Conservation (phyloP, 2,797 vertebrate species). For the Esox lucius region DNA sequence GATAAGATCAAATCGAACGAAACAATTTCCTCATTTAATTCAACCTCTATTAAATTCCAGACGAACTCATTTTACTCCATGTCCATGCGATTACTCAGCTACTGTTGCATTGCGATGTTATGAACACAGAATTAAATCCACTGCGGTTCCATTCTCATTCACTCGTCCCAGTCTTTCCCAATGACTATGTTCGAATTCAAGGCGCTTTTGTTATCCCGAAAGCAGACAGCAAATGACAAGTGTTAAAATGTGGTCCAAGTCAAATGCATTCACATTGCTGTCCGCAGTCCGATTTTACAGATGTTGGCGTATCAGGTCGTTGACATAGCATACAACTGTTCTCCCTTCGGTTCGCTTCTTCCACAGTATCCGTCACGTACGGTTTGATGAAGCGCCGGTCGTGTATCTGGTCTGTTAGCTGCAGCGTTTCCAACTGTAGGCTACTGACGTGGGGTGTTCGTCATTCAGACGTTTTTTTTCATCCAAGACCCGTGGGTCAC, state of each 20-base stretch:
- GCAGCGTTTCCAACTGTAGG: background rate
- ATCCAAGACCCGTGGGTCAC: background rate
- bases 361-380: background rate
- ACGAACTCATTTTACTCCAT: conserved; percentile 5
- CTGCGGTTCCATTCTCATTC: background rate
- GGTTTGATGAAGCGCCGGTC: background rate
- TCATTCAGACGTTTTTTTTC: background rate
- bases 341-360: background rate
- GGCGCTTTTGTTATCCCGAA: background rate
- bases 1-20: background rate
- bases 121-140: background rate
- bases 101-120: background rate
- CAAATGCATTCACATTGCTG: background rate
- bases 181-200: background rate
- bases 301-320: conserved; percentile 1
- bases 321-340: background rate
- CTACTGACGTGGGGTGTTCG: conserved; percentile 6
- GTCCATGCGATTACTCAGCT: background rate
- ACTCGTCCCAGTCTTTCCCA: background rate
- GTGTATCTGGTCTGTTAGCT: background rate
- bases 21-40: background rate
- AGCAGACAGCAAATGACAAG: conserved; percentile 7
- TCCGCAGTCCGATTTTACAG: background rate
- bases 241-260: background rate
- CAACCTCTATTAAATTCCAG: background rate